Conservation (phyloP, 2,797 vertebrate species). For the Tiaroga cobitis region DNA sequence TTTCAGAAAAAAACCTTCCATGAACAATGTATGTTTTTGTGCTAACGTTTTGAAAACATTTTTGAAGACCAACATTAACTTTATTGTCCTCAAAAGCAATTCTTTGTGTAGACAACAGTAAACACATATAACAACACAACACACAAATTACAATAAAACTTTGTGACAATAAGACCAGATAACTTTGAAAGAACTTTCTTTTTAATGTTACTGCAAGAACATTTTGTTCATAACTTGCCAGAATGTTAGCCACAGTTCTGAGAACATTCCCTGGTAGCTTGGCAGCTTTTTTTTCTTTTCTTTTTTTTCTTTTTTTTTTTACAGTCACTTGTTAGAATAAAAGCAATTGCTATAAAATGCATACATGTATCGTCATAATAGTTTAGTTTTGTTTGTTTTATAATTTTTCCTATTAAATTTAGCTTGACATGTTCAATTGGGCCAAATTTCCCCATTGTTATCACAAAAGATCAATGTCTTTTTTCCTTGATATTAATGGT, state of each 20-base stretch:
- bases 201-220: not conserved
- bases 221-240: not conserved
- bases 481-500: not conserved
- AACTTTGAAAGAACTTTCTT: too few relatives aligned
- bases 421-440: not conserved
- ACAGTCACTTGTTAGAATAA: not conserved
- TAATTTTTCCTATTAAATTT: not conserved
- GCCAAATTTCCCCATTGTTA: not conserved
- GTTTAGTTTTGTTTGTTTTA: not conserved
- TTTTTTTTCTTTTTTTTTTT: too few relatives aligned
- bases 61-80: not conserved
- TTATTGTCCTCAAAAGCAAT: too few relatives aligned
- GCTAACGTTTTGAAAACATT: not conserved
- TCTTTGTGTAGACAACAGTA: too few relatives aligned
- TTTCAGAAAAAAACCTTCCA: too few relatives aligned
- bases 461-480: not conserved
- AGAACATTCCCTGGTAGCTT: not conserved
- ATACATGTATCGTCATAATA: not conserved
- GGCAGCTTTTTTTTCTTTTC: not conserved
- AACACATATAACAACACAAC: too few relatives aligned
- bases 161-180: too few relatives aligned
- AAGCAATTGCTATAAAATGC: not conserved
- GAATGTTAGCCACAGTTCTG: not conserved
- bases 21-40: not conserved
- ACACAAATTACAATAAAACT: too few relatives aligned